phyloP scores from a whole-genome alignment of 2,113 vertebrate genomes.

The Cinclus mexicanus region DNA sequence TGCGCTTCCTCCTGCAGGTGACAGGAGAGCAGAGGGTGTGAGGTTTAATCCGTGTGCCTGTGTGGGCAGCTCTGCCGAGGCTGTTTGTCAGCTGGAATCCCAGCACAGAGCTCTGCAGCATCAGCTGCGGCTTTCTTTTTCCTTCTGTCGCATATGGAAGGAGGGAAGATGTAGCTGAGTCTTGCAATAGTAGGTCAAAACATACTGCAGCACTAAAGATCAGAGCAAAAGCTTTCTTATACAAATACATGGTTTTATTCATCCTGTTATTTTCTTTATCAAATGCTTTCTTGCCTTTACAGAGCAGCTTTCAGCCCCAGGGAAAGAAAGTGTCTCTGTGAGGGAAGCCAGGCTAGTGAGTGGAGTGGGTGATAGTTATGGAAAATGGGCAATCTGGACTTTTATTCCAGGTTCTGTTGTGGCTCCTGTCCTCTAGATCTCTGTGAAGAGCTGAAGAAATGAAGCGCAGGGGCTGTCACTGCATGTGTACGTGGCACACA shows the following conservation, averaged over 20 bases:
- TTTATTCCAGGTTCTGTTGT: neutral
- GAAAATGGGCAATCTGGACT: neutral
- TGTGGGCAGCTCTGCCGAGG: constrained; percentile 28
- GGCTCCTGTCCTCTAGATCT: neutral
- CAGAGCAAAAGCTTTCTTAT: constrained; percentile 55
- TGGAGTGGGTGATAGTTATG: neutral
- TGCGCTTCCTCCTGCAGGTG: constrained; percentile 1
- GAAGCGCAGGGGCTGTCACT: neutral
- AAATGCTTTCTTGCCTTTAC: neutral
- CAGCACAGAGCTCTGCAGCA: constrained; percentile 12
- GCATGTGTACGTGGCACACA: neutral
- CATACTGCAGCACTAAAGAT: constrained; percentile 45
- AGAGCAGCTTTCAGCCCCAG: neutral
- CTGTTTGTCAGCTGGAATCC: constrained; percentile 49
- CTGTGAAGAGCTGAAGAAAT: neutral
- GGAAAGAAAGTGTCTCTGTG: neutral
- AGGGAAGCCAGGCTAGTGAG: neutral
- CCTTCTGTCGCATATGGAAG: constrained; percentile 58
- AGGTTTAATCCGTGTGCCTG: neutral
- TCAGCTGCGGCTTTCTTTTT: neutral
- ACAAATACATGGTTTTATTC: constrained; percentile 42
- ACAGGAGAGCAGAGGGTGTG: neutral
- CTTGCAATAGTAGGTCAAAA: constrained; percentile 68
- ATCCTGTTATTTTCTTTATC: constrained; percentile 52
- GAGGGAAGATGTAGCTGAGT: constrained; percentile 52